A percentile compares a stretch with the other conserved stretches of the same genome.
These are phyloP conservation scores for Aproaerema taeniolella DNA, from an alignment of 2,888 invertebrate species.

Conservation along the genomic window DNA sequence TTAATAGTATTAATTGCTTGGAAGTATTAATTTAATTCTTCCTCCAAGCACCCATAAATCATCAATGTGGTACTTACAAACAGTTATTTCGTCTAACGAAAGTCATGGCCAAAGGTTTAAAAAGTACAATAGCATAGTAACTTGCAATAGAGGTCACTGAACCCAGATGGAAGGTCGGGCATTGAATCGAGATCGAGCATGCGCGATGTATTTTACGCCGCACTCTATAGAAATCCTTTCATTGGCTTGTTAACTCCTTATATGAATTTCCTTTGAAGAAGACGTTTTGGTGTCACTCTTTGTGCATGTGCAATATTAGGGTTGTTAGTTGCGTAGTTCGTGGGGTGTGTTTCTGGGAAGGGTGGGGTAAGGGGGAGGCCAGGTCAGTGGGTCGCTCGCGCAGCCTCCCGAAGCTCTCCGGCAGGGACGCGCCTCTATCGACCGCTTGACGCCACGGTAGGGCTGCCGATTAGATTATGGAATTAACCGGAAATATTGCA, in stretches of 20 bases:
- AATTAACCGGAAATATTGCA: too few relatives aligned
- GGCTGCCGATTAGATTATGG: constrained; percentile 39
- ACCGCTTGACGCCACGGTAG: constrained; percentile 61
- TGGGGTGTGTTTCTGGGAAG: constrained; percentile 33
- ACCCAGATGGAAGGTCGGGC: constrained; percentile 28
- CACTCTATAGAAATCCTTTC: constrained; percentile 27
- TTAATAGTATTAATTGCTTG: too few relatives aligned
- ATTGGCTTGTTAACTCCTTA: not conserved
- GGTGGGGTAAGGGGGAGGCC: constrained; percentile 42
- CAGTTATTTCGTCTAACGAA: constrained; percentile 1
- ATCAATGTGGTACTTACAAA: not conserved
- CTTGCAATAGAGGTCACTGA: constrained; percentile 32
- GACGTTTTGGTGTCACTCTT: constrained; percentile 19
- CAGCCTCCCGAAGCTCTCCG: constrained; percentile 70
- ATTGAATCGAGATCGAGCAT: constrained; percentile 35
- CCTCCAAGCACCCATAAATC: not conserved
- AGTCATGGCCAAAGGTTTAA: constrained; percentile 17
- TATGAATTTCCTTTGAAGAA: not conserved
- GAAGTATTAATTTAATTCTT: not conserved
- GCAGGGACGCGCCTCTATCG: constrained; percentile 73
- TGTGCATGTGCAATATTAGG: constrained; percentile 42
- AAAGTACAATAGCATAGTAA: constrained; percentile 25
- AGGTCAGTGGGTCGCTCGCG: constrained; percentile 82
- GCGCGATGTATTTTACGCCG: constrained; percentile 38
- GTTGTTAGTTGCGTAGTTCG: constrained; percentile 34